Percentiles rank a stretch among this genome's conserved stretches.
These are phyloP conservation scores for Lates calcarifer DNA, from an alignment of 2,113 vertebrate genomes.

Conservation along the genomic window DNA sequence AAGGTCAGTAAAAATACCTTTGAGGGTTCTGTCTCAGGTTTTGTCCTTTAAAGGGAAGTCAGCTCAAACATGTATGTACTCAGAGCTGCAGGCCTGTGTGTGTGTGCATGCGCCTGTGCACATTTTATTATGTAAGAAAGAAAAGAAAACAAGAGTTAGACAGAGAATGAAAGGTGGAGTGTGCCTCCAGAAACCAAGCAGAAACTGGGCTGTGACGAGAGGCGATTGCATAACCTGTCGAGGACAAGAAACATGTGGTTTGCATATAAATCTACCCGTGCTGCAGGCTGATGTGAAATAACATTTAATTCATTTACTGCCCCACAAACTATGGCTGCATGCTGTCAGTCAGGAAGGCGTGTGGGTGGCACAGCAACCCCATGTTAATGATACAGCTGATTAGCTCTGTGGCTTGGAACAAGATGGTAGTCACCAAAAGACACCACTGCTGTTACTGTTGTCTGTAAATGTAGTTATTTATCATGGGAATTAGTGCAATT, in stretches of 20 bases:
- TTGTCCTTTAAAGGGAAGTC: constrained; percentile 60
- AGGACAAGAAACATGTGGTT: constrained; percentile 70
- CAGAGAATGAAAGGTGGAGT: constrained; percentile 12
- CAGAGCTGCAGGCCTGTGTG: constrained; percentile 5
- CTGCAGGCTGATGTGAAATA: constrained; percentile 45
- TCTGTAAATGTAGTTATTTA: not conserved
- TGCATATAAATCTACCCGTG: constrained; percentile 62
- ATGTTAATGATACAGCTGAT: not conserved
- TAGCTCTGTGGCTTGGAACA: not conserved
- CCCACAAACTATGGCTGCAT: not conserved
- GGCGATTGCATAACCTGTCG: constrained; percentile 61
- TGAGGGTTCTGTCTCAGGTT: not conserved
- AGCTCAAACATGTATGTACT: constrained; percentile 30
- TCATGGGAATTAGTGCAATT: not conserved
- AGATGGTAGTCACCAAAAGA: not conserved
- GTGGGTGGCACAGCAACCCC: not conserved
- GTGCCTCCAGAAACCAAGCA: constrained; percentile 38
- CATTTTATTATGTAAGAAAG: constrained; percentile 57
- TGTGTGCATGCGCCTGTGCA: constrained; percentile 2
- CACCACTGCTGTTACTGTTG: not conserved
- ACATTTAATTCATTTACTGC: constrained; percentile 19
- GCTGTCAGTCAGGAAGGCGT: not conserved
- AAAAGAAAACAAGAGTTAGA: constrained; percentile 56
- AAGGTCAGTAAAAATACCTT: not conserved
- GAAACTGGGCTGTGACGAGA: constrained; percentile 18